Percentiles rank a stretch among this genome's conserved stretches.
Evolutionary conservation across 2,888 invertebrate genomes (phyloP).

Genomic region (Tachystola acroxantha): DNA sequence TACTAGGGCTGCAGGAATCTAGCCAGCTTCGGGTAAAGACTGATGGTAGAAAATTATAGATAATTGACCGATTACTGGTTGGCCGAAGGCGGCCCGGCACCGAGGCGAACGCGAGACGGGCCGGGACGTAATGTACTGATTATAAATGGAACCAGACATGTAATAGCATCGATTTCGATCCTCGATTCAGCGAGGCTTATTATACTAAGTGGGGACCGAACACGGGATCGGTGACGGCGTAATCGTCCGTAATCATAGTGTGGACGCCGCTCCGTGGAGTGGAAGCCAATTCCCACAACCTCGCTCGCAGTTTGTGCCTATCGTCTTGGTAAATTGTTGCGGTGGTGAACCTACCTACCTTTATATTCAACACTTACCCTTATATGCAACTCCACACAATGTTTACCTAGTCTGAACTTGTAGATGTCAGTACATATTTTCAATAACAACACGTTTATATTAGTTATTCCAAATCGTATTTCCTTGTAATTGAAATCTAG

Average conservation of each 20-base stretch:
- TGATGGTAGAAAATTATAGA: slow-evolving; percentile 75
- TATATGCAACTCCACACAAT: no score
- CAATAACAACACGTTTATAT: no score
- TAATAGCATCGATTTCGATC: slow-evolving; percentile 73
- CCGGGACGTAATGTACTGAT: slow-evolving; percentile 60
- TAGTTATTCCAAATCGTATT: no score
- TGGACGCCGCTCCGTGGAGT: slow-evolving; percentile 27
- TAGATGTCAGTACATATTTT: no score
- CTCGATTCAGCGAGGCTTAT: slow-evolving; percentile 68
- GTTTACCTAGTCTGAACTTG: no score
- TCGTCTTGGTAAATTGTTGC: slow-evolving; percentile 33
- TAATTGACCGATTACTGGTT: slow-evolving; percentile 70
- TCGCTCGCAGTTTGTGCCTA: slow-evolving; percentile 16
- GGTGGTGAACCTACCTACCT: background rate
- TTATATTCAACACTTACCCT: no score
- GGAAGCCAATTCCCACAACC: slow-evolving; percentile 28
- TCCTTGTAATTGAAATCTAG: no score
- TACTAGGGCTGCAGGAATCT: slow-evolving; percentile 51
- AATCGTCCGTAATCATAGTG: slow-evolving; percentile 68
- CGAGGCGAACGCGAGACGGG: slow-evolving; percentile 20
- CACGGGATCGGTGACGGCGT: slow-evolving; percentile 66
- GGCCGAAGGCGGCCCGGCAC: slow-evolving; percentile 44
- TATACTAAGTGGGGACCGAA: slow-evolving; percentile 75
- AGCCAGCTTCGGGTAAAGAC: slow-evolving; percentile 60
- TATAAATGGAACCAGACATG: slow-evolving; percentile 69